Percentiles rank a stretch among this genome's conserved stretches.
Evolutionary conservation across 2,888 invertebrate genomes (phyloP).

Genomic region (Gasteruption jaculator): DNA sequence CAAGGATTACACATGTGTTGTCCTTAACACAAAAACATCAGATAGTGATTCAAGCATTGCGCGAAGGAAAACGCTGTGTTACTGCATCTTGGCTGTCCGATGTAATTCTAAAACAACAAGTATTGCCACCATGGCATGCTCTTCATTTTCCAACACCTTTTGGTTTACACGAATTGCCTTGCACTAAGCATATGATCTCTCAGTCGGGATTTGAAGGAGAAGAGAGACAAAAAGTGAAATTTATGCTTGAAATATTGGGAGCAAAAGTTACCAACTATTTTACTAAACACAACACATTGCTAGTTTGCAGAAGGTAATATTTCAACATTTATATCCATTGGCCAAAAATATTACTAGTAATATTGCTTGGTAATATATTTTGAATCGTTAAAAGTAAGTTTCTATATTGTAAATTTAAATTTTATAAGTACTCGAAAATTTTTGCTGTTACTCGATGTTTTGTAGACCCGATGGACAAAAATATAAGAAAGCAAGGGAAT

Average conservation of each 20-base stretch:
- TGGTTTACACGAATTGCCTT: conserved; percentile 66
- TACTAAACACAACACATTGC: conserved; percentile 73
- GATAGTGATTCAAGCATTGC: conserved; percentile 78
- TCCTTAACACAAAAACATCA: conserved; percentile 89
- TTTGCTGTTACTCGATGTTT: too few species aligned
- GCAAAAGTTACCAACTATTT: conserved; percentile 78
- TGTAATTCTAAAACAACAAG: conserved; percentile 77
- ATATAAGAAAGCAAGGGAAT: conserved; percentile 84
- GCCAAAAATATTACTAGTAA: not conserved
- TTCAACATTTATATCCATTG: not conserved
- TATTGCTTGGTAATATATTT: too few species aligned
- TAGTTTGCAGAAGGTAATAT: conserved; percentile 61
- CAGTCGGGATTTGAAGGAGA: conserved; percentile 87
- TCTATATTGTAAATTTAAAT: conserved; percentile 1
- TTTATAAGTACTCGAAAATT: not conserved
- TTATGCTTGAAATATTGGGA: conserved; percentile 81
- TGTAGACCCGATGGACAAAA: conserved; percentile 80
- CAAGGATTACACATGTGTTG: conserved; percentile 85
- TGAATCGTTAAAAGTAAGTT: not conserved
- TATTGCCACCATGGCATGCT: conserved; percentile 90
- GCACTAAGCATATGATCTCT: conserved; percentile 73
- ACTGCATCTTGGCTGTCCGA: conserved; percentile 91
- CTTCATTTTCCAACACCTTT: conserved; percentile 83
- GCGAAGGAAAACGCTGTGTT: conserved; percentile 69
- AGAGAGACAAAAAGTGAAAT: conserved; percentile 75